Conservation (phyloP, 2,888 invertebrate species). For the Carpatolechia fugitivella region DNA sequence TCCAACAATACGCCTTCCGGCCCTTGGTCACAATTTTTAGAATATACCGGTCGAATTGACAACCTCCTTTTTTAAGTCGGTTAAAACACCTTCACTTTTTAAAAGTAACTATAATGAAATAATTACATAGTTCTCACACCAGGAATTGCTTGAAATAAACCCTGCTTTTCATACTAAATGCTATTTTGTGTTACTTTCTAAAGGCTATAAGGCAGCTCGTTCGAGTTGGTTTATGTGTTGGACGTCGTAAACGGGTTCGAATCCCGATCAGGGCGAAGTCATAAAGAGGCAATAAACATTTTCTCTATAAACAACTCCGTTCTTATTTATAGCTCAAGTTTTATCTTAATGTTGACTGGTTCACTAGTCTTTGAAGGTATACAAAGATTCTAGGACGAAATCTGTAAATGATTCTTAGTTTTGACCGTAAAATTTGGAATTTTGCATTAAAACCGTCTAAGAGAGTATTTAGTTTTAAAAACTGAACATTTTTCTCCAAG, state of each 20-base stretch:
- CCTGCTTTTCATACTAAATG: slow-evolving; percentile 26
- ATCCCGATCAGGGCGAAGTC: slow-evolving; percentile 51
- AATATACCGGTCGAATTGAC: too few species aligned
- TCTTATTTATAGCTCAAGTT: slow-evolving; percentile 42
- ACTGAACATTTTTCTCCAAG: too few species aligned
- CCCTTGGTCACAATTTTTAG: too few species aligned
- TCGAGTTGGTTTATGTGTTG: slow-evolving; percentile 51
- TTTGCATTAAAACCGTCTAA: too few species aligned
- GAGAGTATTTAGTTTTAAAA: too few species aligned
- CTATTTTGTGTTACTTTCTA: slow-evolving; percentile 49
- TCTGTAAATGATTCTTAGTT: neutral
- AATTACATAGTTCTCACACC: neutral
- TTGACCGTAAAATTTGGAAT: neutral
- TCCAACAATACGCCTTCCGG: too few species aligned
- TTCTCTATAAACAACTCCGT: slow-evolving; percentile 46
- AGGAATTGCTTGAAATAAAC: neutral
- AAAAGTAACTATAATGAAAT: too few species aligned
- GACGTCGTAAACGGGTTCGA: slow-evolving; percentile 59
- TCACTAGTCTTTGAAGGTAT: slow-evolving; percentile 5
- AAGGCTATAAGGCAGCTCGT: slow-evolving; percentile 47
- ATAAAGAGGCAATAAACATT: slow-evolving; percentile 56
- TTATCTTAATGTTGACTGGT: slow-evolving; percentile 29
- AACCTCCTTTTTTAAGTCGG: too few species aligned
- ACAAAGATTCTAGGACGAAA: neutral
- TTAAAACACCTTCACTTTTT: too few species aligned